phyloP scores from a whole-genome alignment of 2,888 invertebrate genomes.

The Agrochola lychnidis region DNA sequence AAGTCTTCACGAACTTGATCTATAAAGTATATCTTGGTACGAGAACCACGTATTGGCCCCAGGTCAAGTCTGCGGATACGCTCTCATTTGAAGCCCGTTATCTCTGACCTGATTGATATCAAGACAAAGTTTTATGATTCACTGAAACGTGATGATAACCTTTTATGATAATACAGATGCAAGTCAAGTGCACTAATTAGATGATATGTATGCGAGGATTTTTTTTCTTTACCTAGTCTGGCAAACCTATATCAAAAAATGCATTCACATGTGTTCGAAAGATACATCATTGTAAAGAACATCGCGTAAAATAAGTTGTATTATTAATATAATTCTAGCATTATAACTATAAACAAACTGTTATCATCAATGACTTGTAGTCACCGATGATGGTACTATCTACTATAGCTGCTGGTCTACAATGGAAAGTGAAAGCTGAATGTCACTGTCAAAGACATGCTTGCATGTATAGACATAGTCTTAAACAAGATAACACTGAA shows the following conservation, averaged over 20 bases:
- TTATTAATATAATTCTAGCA: background rate
- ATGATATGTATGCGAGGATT: background rate
- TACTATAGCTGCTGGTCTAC: background rate
- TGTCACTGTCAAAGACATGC: slow-evolving; percentile 41
- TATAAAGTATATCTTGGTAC: slow-evolving; percentile 30
- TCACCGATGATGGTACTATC: background rate
- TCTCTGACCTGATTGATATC: slow-evolving; percentile 39
- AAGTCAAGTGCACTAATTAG: slow-evolving; percentile 23
- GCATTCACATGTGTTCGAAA: background rate
- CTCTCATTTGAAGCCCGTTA: slow-evolving; percentile 40
- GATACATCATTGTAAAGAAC: background rate
- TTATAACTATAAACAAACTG: background rate
- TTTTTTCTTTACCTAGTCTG: background rate
- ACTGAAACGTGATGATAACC: slow-evolving; percentile 30
- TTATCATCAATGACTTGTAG: background rate
- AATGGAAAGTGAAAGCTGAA: slow-evolving; percentile 30
- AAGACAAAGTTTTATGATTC: slow-evolving; percentile 42
- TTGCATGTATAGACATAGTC: slow-evolving; percentile 7
- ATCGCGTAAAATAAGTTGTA: slow-evolving; percentile 12
- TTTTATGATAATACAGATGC: slow-evolving; percentile 6
- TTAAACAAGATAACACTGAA: slow-evolving; percentile 36
- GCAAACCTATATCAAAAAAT: background rate
- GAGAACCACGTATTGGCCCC: slow-evolving; percentile 44
- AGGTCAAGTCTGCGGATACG: slow-evolving; percentile 47
- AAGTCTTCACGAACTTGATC: slow-evolving; percentile 37